A percentile compares a stretch with the other conserved stretches of the same genome.
Conservation (phyloP, 2,888 invertebrate species). For the Mesodorylaimus sp. region DNA sequence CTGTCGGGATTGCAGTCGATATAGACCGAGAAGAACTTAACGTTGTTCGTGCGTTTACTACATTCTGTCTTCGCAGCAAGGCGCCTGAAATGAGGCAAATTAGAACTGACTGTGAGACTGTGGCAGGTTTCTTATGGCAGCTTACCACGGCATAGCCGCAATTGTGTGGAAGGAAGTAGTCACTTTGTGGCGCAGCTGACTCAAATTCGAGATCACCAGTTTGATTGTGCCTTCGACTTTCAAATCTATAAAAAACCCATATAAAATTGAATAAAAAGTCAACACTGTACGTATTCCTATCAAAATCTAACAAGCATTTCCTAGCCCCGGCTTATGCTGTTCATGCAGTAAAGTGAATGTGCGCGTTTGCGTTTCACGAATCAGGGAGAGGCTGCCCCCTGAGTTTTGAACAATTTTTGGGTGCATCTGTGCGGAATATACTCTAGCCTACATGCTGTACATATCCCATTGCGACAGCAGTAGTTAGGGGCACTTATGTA, state of each 20-base stretch:
- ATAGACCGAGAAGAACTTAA: conserved; percentile 23
- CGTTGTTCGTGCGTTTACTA: conserved; percentile 20
- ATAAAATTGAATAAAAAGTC: too few relatives aligned
- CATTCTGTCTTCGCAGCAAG: conserved; percentile 26
- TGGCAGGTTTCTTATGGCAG: not conserved
- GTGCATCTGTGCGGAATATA: too few relatives aligned
- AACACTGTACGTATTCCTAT: too few relatives aligned
- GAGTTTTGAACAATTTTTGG: too few relatives aligned
- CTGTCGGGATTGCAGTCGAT: conserved; percentile 27
- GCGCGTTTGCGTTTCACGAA: too few relatives aligned
- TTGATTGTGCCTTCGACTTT: conserved; percentile 18
- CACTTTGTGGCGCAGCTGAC: conserved; percentile 16
- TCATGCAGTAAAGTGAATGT: too few relatives aligned
- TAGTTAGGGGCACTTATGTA: too few relatives aligned
- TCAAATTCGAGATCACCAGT: conserved; percentile 17
- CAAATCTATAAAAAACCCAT: conserved; percentile 6
- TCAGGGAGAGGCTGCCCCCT: too few relatives aligned
- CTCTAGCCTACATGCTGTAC: too few relatives aligned
- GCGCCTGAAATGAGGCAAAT: conserved; percentile 14
- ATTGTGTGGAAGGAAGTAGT: conserved; percentile 18
- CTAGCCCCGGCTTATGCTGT: too few relatives aligned
- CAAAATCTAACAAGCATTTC: too few relatives aligned
- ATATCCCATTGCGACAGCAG: too few relatives aligned
- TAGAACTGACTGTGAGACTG: not conserved
- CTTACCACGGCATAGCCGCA: conserved; percentile 19